These are phyloP conservation scores for Drosophila ustulata DNA, from an alignment of 2,888 invertebrate species.

Conservation along the genomic window DNA sequence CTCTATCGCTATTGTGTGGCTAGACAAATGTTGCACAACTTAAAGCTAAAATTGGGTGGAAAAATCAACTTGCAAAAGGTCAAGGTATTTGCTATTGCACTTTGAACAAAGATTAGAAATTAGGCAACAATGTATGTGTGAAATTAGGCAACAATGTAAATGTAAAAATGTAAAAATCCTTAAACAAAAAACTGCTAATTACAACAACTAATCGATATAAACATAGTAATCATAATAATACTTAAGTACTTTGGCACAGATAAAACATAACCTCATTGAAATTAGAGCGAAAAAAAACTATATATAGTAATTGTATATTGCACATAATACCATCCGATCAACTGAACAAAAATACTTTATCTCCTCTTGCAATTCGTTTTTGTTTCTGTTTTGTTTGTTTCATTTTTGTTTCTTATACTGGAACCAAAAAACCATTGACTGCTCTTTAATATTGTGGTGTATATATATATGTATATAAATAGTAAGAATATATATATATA, in stretches of 20 bases:
- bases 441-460: constrained; percentile 60
- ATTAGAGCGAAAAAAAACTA: constrained; percentile 27
- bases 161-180: constrained; percentile 7
- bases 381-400: constrained; percentile 20
- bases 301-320: constrained; percentile 52
- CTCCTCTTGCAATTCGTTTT: not conserved
- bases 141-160: constrained; percentile 15
- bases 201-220: constrained; percentile 24
- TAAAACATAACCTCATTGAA: constrained; percentile 53
- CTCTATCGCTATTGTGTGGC: constrained; percentile 12
- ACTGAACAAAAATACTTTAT: constrained; percentile 35
- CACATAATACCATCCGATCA: constrained; percentile 53
- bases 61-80: constrained; percentile 1
- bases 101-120: constrained; percentile 61
- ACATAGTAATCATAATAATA: constrained; percentile 49
- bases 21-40: constrained; percentile 44
- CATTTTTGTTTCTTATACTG: constrained; percentile 42
- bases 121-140: constrained; percentile 56
- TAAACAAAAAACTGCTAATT: constrained; percentile 20
- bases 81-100: constrained; percentile 62
- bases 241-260: constrained; percentile 72
- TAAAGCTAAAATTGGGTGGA: constrained; percentile 35
- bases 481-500: constrained; percentile 59
- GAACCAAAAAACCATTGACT: constrained; percentile 79
- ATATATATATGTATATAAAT: constrained; percentile 56